Percentiles rank a stretch among this genome's conserved stretches.
Evolutionary conservation across 1,140 invertebrate species (phyloP).

Genomic region (Rhagoletis zephyria): DNA sequence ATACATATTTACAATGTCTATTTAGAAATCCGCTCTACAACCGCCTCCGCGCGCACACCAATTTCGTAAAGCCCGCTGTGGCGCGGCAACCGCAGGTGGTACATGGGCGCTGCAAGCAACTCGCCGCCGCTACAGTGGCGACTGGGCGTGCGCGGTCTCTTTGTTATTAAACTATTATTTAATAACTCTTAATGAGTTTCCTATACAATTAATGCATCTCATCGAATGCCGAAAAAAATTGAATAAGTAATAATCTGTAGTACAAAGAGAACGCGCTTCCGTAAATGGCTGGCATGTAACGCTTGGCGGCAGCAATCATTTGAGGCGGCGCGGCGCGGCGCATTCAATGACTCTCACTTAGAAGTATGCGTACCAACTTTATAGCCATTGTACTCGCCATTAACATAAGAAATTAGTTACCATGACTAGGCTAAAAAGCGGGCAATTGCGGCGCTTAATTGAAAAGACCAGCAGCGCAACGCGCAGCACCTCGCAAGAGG

Average conservation of each 20-base stretch:
- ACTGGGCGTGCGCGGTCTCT: slow-evolving; percentile 8
- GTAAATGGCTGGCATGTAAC: background rate
- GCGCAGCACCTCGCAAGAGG: background rate
- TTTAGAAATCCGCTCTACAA: background rate
- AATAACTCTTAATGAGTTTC: slow-evolving; percentile 48
- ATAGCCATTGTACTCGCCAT: background rate
- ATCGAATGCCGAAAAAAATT: background rate
- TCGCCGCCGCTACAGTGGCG: slow-evolving; percentile 14
- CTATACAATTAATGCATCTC: slow-evolving; percentile 10
- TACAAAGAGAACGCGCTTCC: background rate
- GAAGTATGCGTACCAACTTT: background rate
- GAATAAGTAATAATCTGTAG: background rate
- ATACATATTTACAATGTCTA: background rate
- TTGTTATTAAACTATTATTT: slow-evolving; percentile 50
- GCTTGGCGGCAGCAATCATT: background rate
- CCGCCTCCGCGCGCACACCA: background rate
- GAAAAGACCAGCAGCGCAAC: slow-evolving; percentile 29
- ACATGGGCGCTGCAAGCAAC: background rate
- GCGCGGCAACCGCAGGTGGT: slow-evolving; percentile 40
- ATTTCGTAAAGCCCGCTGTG: background rate
- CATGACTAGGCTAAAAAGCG: slow-evolving; percentile 42
- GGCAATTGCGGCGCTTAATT: slow-evolving; percentile 53
- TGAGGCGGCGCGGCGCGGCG: background rate
- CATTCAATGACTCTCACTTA: slow-evolving; percentile 26
- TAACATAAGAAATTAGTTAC: slow-evolving; percentile 45